These are phyloP conservation scores for Megalops atlanticus DNA, from an alignment of 2,113 vertebrate species.

Conservation along the genomic window DNA sequence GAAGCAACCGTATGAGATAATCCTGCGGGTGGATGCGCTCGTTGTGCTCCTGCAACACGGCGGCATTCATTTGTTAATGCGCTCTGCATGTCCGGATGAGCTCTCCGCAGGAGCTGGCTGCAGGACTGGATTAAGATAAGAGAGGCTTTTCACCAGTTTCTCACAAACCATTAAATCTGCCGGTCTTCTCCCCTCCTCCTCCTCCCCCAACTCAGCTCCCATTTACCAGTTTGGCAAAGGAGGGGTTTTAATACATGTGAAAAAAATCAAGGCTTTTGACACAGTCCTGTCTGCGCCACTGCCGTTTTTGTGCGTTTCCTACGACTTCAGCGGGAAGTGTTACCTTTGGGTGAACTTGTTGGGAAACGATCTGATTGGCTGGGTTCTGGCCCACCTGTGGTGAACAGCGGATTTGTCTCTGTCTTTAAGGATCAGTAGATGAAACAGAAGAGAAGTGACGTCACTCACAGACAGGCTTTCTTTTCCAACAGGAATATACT, in stretches of 20 bases:
- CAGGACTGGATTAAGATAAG: constrained; percentile 11
- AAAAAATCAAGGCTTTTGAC: too few species aligned
- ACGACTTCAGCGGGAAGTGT: not conserved
- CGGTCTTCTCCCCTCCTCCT: too few species aligned
- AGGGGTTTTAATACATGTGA: not conserved
- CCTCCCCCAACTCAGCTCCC: not conserved
- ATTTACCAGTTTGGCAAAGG: not conserved
- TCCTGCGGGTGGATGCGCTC: not conserved
- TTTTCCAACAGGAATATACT: too few species aligned
- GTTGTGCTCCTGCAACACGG: not conserved
- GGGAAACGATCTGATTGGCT: not conserved
- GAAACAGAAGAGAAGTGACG: too few species aligned
- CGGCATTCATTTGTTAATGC: not conserved
- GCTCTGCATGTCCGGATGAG: not conserved
- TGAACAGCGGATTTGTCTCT: not conserved
- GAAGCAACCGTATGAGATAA: not conserved
- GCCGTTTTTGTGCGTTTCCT: too few species aligned
- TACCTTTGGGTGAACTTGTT: not conserved
- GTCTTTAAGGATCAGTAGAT: too few species aligned
- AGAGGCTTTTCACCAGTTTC: not conserved
- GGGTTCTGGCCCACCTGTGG: not conserved
- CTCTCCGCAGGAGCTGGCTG: not conserved
- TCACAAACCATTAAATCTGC: not conserved
- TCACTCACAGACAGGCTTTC: too few species aligned
- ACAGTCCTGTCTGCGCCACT: too few species aligned